Conservation (phyloP, 2,113 vertebrate genomes). For the Atherinomorus stipes region DNA sequence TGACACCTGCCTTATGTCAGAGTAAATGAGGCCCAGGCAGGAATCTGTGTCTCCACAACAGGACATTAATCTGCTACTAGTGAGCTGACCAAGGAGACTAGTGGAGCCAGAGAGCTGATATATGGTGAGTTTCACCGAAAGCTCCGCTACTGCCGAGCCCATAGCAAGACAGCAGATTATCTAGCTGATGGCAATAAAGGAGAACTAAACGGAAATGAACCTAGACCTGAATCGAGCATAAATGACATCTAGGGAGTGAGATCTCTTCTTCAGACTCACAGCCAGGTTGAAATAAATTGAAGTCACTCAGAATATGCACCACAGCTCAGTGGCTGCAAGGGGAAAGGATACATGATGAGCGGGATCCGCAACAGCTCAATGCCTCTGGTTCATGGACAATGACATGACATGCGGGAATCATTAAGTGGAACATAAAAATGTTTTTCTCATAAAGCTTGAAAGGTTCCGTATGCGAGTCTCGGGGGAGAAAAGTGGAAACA, state of each 20-base stretch:
- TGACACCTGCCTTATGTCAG: slow-evolving; percentile 78
- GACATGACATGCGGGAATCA: slow-evolving; percentile 68
- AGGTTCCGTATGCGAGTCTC: slow-evolving; percentile 72
- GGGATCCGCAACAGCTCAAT: slow-evolving; percentile 47
- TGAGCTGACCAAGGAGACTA: slow-evolving; percentile 62
- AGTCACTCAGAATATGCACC: slow-evolving; percentile 19
- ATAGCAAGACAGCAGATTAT: slow-evolving; percentile 42
- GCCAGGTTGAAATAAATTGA: slow-evolving; percentile 35
- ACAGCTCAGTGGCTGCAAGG: slow-evolving; percentile 20
- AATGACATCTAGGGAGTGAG: slow-evolving; percentile 16
- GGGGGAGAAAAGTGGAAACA: slow-evolving; percentile 36
- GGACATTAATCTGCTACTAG: slow-evolving; percentile 78
- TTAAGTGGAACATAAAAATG: slow-evolving; percentile 75
- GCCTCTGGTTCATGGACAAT: slow-evolving; percentile 37
- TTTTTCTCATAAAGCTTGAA: slow-evolving; percentile 76
- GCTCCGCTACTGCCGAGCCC: slow-evolving; percentile 56
- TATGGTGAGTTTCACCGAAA: slow-evolving; percentile 55
- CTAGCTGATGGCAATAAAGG: slow-evolving; percentile 43
- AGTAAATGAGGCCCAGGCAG: slow-evolving; percentile 69
- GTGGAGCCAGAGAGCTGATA: slow-evolving; percentile 67
- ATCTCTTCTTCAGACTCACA: background rate
- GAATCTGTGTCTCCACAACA: slow-evolving; percentile 73
- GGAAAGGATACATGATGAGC: slow-evolving; percentile 58
- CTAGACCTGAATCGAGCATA: background rate
- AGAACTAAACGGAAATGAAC: slow-evolving; percentile 30